These are phyloP conservation scores for Drosophila athabasca DNA, from an alignment of 1,140 invertebrate species.

Conservation along the genomic window DNA sequence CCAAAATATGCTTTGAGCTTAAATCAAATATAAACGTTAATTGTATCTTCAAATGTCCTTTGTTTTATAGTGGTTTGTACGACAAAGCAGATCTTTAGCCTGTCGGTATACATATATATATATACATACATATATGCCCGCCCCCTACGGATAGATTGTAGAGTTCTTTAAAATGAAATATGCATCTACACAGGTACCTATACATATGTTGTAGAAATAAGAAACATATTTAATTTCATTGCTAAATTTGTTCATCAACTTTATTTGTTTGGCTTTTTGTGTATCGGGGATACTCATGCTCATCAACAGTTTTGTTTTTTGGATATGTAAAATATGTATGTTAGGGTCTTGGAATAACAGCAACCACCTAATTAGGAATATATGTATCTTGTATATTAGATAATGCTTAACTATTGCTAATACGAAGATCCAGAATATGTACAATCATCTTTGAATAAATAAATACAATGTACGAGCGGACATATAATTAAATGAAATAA, in stretches of 20 bases:
- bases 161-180: no score
- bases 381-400: conserved; percentile 40
- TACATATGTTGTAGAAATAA: no score
- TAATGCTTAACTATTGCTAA: conserved; percentile 29
- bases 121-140: no score
- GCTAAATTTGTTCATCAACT: conserved; percentile 5
- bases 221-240: conserved; percentile 45
- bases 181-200: no score
- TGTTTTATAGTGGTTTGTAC: no score
- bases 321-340: conserved; percentile 43
- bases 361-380: conserved; percentile 58
- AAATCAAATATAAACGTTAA: no score
- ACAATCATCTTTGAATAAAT: conserved; percentile 56
- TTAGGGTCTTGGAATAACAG: conserved; percentile 42
- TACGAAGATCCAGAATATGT: conserved; percentile 25
- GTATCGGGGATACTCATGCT: conserved; percentile 34
- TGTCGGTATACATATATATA: no score
- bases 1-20: no score
- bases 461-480: conserved; percentile 26
- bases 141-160: no score
- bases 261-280: conserved; percentile 19
- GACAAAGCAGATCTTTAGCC: no score
- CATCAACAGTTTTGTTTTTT: conserved; percentile 35
- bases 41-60: no score
- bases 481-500: conserved; percentile 41